Conservation (phyloP, 2,888 invertebrate genomes). For the Melanophora roralis region DNA sequence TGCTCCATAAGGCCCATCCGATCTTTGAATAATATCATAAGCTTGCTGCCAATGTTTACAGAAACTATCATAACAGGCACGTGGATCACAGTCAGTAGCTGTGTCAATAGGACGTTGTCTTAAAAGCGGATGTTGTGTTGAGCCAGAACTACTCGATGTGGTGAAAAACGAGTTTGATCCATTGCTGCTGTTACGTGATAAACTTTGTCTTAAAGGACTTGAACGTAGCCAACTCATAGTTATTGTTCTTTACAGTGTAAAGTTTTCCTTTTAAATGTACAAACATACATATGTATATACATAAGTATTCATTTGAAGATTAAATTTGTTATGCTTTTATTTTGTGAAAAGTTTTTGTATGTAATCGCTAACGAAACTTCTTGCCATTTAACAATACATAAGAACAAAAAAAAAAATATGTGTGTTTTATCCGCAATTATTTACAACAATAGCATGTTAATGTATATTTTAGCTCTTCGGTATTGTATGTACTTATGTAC, state of each 20-base stretch:
- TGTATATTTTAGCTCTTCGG: conserved; percentile 12
- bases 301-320: background rate
- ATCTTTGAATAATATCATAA: conserved; percentile 87
- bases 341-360: background rate
- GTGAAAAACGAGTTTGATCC: conserved; percentile 68
- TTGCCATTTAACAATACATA: background rate
- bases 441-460: conserved; percentile 3
- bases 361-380: background rate
- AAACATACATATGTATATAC: no score
- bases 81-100: conserved; percentile 87
- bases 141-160: conserved; percentile 46
- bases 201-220: conserved; percentile 77
- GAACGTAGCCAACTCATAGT: conserved; percentile 85
- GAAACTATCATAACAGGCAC: conserved; percentile 95
- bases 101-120: conserved; percentile 82
- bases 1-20: conserved; percentile 79
- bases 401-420: background rate
- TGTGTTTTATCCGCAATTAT: conserved; percentile 33
- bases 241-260: conserved; percentile 16
- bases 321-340: background rate
- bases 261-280: background rate
- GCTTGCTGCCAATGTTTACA: conserved; percentile 97
- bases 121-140: conserved; percentile 59
- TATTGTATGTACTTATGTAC: conserved; percentile 4
- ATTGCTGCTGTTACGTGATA: conserved; percentile 78